phyloP scores from a whole-genome alignment of 2,888 invertebrate species.

The Eledone cirrhosa region DNA sequence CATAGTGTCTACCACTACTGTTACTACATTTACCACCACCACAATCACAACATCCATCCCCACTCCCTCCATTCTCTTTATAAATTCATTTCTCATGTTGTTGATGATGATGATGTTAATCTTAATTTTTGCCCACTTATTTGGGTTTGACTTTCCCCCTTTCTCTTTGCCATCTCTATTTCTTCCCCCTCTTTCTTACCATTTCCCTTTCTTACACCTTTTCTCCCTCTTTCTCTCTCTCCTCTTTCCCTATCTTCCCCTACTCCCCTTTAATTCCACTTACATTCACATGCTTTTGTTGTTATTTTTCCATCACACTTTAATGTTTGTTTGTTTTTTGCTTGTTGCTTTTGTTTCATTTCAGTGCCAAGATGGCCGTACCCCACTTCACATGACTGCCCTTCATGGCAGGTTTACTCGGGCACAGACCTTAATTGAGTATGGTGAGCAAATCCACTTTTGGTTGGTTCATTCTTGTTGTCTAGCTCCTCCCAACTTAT shows the following conservation, averaged over 20 bases:
- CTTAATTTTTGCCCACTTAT: too few relatives aligned
- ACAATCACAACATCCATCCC: too few relatives aligned
- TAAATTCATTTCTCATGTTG: too few relatives aligned
- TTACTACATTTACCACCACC: too few relatives aligned
- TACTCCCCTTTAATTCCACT: conserved; percentile 4
- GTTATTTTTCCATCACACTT: background rate
- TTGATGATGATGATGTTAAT: too few relatives aligned
- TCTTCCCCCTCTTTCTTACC: background rate
- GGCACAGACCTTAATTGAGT: conserved; percentile 73
- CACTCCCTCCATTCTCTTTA: too few relatives aligned
- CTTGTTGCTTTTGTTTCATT: conserved; percentile 36
- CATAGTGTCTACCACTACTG: too few relatives aligned
- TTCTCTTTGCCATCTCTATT: background rate
- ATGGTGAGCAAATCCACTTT: conserved; percentile 64
- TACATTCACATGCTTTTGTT: background rate
- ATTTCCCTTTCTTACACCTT: conserved; percentile 17
- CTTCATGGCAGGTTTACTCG: conserved; percentile 74
- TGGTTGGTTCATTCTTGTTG: too few relatives aligned
- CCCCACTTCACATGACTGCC: conserved; percentile 76
- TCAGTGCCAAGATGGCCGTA: conserved; percentile 71
- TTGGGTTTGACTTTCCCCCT: conserved; percentile 21
- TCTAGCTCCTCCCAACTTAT: background rate
- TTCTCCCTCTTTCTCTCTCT: conserved; percentile 15
- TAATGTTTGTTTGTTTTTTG: background rate
- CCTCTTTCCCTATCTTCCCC: background rate